Evolutionary conservation across 2,113 vertebrate genomes (phyloP), one percentile per base, ranked within the genome.

Genomic region (Salminus brasiliensis): DNA sequence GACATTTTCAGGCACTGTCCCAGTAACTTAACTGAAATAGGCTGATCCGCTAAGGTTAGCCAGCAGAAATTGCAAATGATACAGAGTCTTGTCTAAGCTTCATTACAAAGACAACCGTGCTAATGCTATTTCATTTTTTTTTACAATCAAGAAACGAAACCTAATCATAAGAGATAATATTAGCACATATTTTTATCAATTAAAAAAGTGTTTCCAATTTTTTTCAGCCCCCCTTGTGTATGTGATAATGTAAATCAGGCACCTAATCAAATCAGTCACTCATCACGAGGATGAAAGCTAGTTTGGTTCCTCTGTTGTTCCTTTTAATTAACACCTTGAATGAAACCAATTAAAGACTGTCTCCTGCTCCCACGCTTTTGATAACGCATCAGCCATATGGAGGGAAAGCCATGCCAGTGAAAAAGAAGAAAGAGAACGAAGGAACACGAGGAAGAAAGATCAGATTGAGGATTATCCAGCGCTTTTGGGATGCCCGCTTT

Each of bases 321-420:
- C 39, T 77, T 77, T 72, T 82, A 77, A 77, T 77, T 72, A 82
- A 57, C 29, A 57, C 36, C 67, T 57, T 60, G 70, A 74, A 72
- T 80, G 55, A 77, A 82, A 77, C 68, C 74, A 82, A 82, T 82
- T 77, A 82, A 65, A 49, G 76, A 71, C 30, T n/a, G 34, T 77
- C 45, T 72, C 27, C 30, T 66, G 57, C 73, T 52, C 29, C 32
- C 62, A 13, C 16, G 5, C 78, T 59, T 80, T 80, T 74, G 78
- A 80, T 74, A 68, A 32, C 13, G 62, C 18, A 80, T 74, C 62
- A 9, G 45, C 78, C 71, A 76, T 81, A 81, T 76, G 80, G 72
- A 72, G 67, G 39, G 57, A 70, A 30, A 66, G 5, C 15, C 47
- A 68, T 71, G 74, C 74, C 65, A 75, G 55, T 16, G 57, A 45